A percentile compares a stretch with the other conserved stretches of the same genome.
Conservation (phyloP, 2,113 vertebrate genomes). For the Chelonoidis abingdonii region DNA sequence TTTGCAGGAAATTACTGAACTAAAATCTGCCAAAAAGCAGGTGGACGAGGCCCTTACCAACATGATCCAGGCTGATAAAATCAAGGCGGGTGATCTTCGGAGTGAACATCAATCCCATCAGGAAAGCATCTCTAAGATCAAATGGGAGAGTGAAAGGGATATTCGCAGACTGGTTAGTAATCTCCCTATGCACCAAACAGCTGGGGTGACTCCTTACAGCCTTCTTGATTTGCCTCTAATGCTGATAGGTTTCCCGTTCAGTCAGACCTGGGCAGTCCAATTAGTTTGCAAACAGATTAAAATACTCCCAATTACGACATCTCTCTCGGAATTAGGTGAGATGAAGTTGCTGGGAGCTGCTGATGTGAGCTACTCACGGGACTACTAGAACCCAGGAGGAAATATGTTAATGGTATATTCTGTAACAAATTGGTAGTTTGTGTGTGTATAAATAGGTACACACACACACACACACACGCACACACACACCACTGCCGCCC, state of each 20-base stretch:
- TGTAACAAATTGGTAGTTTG: background rate
- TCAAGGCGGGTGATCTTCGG: slow-evolving; percentile 95
- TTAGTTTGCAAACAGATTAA: background rate
- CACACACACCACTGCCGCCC: background rate
- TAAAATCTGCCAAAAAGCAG: slow-evolving; percentile 93
- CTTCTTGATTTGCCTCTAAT: background rate
- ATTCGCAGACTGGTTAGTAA: slow-evolving; percentile 94
- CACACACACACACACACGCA: too few relatives aligned
- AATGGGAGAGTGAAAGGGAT: slow-evolving; percentile 97
- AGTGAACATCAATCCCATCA: slow-evolving; percentile 98
- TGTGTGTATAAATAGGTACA: background rate
- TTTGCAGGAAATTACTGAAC: slow-evolving; percentile 93
- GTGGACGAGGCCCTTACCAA: slow-evolving; percentile 96
- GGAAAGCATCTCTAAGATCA: slow-evolving; percentile 97
- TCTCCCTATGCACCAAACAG: background rate
- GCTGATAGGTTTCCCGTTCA: background rate
- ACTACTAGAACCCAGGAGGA: background rate
- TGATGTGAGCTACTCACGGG: background rate
- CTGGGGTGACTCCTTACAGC: background rate
- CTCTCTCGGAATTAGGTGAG: background rate
- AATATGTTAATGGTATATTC: background rate
- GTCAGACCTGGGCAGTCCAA: background rate
- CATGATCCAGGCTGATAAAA: slow-evolving; percentile 97
- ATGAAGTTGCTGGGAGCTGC: background rate
- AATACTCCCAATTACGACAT: background rate